phyloP scores from a whole-genome alignment of 2,888 invertebrate species.

The Muschampia staudingeri region DNA sequence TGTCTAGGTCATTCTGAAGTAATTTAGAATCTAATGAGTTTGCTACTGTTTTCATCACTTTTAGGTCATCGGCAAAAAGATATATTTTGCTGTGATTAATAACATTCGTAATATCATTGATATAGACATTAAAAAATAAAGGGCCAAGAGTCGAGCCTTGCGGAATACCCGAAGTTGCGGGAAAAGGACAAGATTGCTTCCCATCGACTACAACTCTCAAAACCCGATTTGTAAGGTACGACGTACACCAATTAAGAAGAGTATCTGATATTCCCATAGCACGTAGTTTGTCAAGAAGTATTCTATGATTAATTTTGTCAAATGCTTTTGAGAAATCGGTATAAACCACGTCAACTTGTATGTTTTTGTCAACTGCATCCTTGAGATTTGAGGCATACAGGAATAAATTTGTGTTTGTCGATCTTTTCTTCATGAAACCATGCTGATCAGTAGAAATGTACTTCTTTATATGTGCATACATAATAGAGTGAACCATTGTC shows the following conservation, averaged over 20 bases:
- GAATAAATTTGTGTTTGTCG: background rate
- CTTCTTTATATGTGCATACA: background rate
- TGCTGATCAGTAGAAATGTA: background rate
- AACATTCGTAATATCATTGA: background rate
- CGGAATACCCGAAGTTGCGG: background rate
- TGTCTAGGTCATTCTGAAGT: background rate
- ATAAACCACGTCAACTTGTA: background rate
- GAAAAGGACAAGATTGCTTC: background rate
- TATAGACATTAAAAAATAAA: background rate
- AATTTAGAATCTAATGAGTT: background rate
- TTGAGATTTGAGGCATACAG: background rate
- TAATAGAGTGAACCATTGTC: background rate
- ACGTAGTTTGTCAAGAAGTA: background rate
- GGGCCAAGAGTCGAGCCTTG: background rate
- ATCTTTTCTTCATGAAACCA: background rate
- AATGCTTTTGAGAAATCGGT: background rate
- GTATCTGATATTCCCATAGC: background rate
- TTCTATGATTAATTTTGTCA: background rate
- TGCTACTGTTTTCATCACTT: background rate
- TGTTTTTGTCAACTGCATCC: background rate
- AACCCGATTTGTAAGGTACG: background rate
- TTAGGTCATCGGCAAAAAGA: background rate
- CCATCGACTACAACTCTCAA: background rate
- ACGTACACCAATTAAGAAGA: background rate
- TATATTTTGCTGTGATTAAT: background rate